These are phyloP conservation scores for Solenopsis invicta DNA, from an alignment of 1,140 invertebrate species.

Conservation along the genomic window DNA sequence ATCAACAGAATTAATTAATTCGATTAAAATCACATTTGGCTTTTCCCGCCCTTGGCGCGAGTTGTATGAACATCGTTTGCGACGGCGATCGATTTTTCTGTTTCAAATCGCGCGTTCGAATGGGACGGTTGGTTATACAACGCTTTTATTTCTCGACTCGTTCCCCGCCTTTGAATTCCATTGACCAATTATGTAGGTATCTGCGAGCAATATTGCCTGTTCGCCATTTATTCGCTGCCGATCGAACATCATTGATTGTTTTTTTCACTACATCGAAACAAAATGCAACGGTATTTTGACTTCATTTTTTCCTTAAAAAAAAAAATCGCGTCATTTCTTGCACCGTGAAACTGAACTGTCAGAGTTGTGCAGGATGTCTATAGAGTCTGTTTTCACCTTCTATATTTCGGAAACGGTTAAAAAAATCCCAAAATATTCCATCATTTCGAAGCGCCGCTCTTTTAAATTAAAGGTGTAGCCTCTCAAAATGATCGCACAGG, in stretches of 20 bases:
- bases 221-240: not conserved
- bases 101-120: not conserved
- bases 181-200: conserved; percentile 17
- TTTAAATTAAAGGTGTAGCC: too few species aligned
- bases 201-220: not conserved
- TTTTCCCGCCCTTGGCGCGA: not conserved
- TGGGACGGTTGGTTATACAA: not conserved
- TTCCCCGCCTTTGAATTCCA: not conserved
- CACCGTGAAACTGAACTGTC: not conserved
- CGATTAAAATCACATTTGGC: conserved; percentile 39
- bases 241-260: not conserved
- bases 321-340: not conserved
- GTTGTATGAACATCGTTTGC: not conserved
- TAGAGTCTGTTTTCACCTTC: too few species aligned
- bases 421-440: too few species aligned
- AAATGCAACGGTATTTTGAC: not conserved
- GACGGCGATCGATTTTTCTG: conserved; percentile 7
- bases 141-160: conserved; percentile 14
- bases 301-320: not conserved
- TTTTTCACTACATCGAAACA: not conserved
- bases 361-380: not conserved
- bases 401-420: too few species aligned
- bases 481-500: too few species aligned
- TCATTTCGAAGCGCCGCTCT: too few species aligned
- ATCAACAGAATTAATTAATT: conserved; percentile 47